Evolutionary conservation across 2,888 invertebrate genomes (phyloP).

Genomic region (Sylvicola cinctus): DNA sequence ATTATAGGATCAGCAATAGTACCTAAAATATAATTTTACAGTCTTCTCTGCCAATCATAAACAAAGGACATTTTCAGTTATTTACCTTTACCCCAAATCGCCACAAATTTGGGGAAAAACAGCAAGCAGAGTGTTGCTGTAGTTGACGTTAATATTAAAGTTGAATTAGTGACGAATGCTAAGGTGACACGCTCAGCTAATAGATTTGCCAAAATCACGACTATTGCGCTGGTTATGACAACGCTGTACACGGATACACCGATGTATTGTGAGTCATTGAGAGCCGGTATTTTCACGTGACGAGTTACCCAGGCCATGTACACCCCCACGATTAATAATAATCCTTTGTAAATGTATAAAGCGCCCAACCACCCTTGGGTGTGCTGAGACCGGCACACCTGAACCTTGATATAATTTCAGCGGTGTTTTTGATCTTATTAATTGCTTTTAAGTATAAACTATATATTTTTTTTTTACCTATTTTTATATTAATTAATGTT

Average conservation of each 20-base stretch:
- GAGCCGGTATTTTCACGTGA: constrained; percentile 73
- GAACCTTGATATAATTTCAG: constrained; percentile 51
- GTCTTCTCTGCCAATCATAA: constrained; percentile 1
- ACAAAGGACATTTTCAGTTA: constrained; percentile 2
- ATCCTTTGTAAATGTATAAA: constrained; percentile 76
- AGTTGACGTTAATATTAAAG: constrained; percentile 66
- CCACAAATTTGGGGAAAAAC: constrained; percentile 68
- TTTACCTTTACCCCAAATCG: constrained; percentile 31
- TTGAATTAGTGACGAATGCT: constrained; percentile 62
- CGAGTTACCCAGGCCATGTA: constrained; percentile 95
- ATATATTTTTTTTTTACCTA: too few species aligned
- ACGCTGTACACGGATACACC: constrained; percentile 85
- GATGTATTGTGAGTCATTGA: constrained; percentile 87
- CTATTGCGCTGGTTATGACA: constrained; percentile 69
- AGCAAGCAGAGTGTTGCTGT: constrained; percentile 69
- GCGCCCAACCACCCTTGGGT: constrained; percentile 79
- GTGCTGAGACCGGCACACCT: constrained; percentile 72
- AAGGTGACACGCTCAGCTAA: constrained; percentile 63
- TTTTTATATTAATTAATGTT: too few species aligned
- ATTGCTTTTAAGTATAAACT: too few species aligned
- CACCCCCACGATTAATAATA: constrained; percentile 70
- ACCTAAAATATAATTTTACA: constrained; percentile 20
- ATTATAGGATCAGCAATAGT: constrained; percentile 60
- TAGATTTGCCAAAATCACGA: constrained; percentile 73
- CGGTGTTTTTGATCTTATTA: too few species aligned